Conservation (phyloP, 2,888 invertebrate genomes). For the Chorisops tibialis region DNA sequence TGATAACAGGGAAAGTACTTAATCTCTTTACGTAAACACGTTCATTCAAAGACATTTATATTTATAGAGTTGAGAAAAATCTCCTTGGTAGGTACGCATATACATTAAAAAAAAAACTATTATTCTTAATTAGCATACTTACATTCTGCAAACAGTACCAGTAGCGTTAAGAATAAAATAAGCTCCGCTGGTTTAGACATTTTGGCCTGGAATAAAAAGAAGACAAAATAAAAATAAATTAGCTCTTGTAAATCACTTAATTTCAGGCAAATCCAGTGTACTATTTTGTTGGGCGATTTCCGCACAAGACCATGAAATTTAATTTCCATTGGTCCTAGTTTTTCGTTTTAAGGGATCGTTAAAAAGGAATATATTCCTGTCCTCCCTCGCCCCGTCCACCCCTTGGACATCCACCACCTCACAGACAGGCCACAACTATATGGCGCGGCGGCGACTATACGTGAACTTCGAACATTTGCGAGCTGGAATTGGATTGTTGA, state of each 20-base stretch:
- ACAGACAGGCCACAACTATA: no score
- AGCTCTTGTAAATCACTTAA: slow-evolving; percentile 17
- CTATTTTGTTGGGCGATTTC: background rate
- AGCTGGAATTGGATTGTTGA: slow-evolving; percentile 9
- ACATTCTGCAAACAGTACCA: slow-evolving; percentile 19
- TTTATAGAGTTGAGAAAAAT: no score
- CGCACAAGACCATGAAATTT: slow-evolving; percentile 13
- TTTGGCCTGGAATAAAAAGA: slow-evolving; percentile 14
- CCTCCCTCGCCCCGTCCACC: no score
- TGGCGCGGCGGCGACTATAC: no score
- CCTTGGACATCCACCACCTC: no score
- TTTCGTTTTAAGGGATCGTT: slow-evolving; percentile 6
- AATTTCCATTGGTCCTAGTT: slow-evolving; percentile 14
- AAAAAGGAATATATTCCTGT: background rate
- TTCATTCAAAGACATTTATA: no score
- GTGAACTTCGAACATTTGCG: no score
- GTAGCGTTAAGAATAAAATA: slow-evolving; percentile 9
- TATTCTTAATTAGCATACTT: background rate
- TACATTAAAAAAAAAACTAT: no score
- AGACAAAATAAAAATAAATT: background rate
- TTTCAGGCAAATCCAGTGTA: background rate
- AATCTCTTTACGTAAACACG: no score
- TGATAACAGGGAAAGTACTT: no score
- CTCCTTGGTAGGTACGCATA: no score
- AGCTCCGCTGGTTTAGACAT: slow-evolving; percentile 10